Percentiles rank a stretch among this genome's conserved stretches.
Evolutionary conservation across 2,113 vertebrate species (phyloP).

Genomic region (Dipodomys merriami): DNA sequence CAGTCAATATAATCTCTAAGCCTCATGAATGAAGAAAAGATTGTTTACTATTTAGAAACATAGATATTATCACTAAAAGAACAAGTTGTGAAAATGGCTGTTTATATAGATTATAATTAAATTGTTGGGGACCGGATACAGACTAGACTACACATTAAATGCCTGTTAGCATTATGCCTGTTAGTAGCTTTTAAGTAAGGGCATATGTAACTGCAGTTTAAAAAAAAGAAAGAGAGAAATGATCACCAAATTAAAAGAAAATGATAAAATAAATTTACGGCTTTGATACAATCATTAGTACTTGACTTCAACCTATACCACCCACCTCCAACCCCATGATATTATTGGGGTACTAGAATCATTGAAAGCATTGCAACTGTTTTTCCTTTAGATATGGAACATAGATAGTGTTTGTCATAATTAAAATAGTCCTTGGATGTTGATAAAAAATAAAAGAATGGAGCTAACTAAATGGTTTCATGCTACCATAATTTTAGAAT

Average conservation of each 20-base stretch:
- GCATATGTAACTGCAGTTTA: not conserved
- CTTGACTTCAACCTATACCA: too few relatives aligned
- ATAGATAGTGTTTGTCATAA: too few relatives aligned
- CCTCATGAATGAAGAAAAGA: not conserved
- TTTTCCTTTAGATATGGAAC: too few relatives aligned
- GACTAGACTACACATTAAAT: not conserved
- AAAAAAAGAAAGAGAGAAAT: slow-evolving; percentile 12
- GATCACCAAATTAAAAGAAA: not conserved
- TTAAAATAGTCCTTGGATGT: too few relatives aligned
- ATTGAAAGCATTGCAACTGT: too few relatives aligned
- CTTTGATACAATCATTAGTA: too few relatives aligned
- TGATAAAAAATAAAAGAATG: not conserved
- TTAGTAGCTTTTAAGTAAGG: not conserved
- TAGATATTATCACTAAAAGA: not conserved
- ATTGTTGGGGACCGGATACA: not conserved
- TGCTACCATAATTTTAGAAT: slow-evolving; percentile 6
- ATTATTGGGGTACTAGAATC: too few relatives aligned
- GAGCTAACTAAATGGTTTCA: not conserved
- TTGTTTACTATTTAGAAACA: not conserved
- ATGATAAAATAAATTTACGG: not conserved
- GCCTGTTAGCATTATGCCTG: not conserved
- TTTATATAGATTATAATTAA: not conserved
- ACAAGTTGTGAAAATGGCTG: not conserved
- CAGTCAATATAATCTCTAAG: not conserved
- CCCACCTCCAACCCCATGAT: too few relatives aligned